These are phyloP conservation scores for Linepithema humile DNA, from an alignment of 1,140 invertebrate genomes.

Conservation along the genomic window DNA sequence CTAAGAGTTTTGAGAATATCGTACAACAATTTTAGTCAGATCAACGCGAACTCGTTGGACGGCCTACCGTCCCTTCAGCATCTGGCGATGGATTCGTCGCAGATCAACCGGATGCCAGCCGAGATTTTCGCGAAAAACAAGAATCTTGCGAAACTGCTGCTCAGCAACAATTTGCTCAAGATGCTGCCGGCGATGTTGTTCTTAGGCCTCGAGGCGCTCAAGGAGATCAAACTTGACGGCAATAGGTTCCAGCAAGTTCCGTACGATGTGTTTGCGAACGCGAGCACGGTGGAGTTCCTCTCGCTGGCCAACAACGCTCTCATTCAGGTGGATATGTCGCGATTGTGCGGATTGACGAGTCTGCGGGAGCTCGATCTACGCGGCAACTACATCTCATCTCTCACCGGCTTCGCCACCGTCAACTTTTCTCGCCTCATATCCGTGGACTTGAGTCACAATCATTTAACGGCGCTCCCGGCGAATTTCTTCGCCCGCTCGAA, in stretches of 20 bases:
- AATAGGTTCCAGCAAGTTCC: constrained; percentile 91
- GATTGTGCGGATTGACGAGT: constrained; percentile 89
- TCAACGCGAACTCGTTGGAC: constrained; percentile 88
- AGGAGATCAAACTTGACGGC: constrained; percentile 90
- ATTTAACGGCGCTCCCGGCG: constrained; percentile 89
- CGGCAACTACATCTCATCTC: constrained; percentile 89
- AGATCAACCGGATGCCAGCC: constrained; percentile 88
- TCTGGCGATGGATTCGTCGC: constrained; percentile 89
- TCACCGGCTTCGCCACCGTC: constrained; percentile 90
- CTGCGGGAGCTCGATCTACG: constrained; percentile 90
- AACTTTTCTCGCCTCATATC: constrained; percentile 89
- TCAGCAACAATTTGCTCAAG: constrained; percentile 89
- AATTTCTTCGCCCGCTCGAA: constrained; percentile 91
- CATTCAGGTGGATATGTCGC: constrained; percentile 89
- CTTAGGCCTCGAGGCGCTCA: constrained; percentile 88
- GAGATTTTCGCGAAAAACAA: constrained; percentile 91
- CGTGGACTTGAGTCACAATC: constrained; percentile 91
- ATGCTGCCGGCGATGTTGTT: constrained; percentile 89
- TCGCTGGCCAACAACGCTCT: constrained; percentile 90
- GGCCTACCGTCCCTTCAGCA: constrained; percentile 91
- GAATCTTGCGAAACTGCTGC: constrained; percentile 89
- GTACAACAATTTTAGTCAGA: constrained; percentile 90
- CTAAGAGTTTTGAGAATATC: constrained; percentile 89
- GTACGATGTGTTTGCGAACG: constrained; percentile 90
- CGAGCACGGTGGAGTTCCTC: constrained; percentile 89